A percentile compares a stretch with the other conserved stretches of the same genome.
Conservation (phyloP, 2,113 vertebrate species). For the Rhagologus leucostigma region DNA sequence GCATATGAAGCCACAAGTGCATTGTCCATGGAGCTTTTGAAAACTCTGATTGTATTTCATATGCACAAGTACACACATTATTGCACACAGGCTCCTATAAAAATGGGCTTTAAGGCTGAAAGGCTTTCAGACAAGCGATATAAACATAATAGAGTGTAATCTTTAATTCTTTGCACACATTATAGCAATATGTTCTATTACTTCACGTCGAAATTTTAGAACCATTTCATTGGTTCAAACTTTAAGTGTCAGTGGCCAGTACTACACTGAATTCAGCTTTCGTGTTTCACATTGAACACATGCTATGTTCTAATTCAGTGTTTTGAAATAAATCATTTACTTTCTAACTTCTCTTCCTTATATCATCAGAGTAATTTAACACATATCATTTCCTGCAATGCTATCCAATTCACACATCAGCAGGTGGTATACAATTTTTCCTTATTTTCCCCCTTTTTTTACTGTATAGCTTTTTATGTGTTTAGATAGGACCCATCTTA, state of each 20-base stretch:
- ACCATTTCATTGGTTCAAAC: background rate
- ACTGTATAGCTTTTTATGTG: background rate
- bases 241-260: conserved; percentile 11
- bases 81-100: background rate
- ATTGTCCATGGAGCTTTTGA: background rate
- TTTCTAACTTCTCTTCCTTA: conserved; percentile 40
- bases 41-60: background rate
- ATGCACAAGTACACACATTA: background rate
- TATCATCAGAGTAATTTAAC: conserved; percentile 56
- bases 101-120: background rate
- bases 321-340: conserved; percentile 54
- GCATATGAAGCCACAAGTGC: background rate
- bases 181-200: background rate
- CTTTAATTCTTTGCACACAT: background rate
- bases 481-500: background rate
- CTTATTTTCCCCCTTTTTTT: background rate
- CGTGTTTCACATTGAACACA: conserved; percentile 42
- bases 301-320: conserved; percentile 39
- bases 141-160: background rate
- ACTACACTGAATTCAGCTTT: conserved; percentile 24
- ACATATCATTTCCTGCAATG: conserved; percentile 30
- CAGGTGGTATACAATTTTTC: conserved; percentile 51
- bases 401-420: conserved; percentile 66
- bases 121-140: background rate
- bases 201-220: background rate